Evolutionary conservation across 2,888 invertebrate genomes (phyloP).

Genomic region (Aspidiotus rigidus): DNA sequence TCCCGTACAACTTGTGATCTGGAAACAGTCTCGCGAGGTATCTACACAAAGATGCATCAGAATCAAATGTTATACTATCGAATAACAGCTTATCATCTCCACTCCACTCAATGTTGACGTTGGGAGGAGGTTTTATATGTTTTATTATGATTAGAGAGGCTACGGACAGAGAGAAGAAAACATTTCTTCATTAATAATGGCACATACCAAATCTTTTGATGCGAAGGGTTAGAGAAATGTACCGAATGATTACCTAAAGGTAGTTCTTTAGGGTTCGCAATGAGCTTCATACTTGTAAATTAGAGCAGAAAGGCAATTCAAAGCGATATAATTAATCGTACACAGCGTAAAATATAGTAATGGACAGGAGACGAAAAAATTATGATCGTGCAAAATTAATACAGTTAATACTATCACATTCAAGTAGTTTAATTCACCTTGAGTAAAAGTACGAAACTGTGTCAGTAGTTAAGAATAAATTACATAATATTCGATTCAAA

Average conservation of each 20-base stretch:
- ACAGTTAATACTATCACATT: no score
- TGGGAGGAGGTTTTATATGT: constrained; percentile 10
- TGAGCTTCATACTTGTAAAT: not conserved
- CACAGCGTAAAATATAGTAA: no score
- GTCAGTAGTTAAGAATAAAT: no score
- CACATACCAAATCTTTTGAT: not conserved
- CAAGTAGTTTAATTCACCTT: no score
- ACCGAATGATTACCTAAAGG: not conserved
- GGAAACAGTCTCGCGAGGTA: constrained; percentile 24
- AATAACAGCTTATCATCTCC: constrained; percentile 14
- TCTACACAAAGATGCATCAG: constrained; percentile 25
- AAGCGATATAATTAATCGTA: no score
- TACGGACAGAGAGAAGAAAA: not conserved
- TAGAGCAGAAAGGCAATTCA: no score
- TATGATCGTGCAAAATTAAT: no score
- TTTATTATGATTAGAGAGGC: constrained; percentile 20
- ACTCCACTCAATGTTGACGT: constrained; percentile 22
- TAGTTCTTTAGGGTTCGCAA: constrained; percentile 7
- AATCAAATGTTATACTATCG: constrained; percentile 18
- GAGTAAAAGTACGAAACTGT: no score
- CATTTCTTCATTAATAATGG: not conserved
- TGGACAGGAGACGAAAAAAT: no score
- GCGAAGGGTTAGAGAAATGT: not conserved
- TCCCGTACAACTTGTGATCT: constrained; percentile 21
- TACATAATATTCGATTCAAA: no score